A percentile compares a stretch with the other conserved stretches of the same genome.
phyloP scores from a whole-genome alignment of 2,797 vertebrate genomes.

The Pipistrellus nathusii region DNA sequence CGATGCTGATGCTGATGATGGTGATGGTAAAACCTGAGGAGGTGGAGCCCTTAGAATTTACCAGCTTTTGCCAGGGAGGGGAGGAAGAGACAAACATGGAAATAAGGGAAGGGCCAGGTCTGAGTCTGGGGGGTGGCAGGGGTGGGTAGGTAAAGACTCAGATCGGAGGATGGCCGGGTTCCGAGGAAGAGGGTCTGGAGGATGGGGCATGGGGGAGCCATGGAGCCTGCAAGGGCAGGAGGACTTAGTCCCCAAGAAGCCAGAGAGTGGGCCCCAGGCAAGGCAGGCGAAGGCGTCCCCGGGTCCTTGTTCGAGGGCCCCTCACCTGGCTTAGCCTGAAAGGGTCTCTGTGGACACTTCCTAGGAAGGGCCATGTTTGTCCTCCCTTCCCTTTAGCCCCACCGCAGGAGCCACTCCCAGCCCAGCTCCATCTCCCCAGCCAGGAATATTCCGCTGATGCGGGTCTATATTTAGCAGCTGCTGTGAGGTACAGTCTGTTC shows the following conservation, averaged over 20 bases:
- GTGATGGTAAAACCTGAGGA: not conserved
- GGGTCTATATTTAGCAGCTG: constrained; percentile 81
- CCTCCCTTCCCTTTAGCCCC: not conserved
- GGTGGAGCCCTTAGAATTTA: not conserved
- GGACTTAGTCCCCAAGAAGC: not conserved
- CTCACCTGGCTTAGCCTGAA: not conserved
- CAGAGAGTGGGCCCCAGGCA: too few species aligned
- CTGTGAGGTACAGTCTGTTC: constrained; percentile 83
- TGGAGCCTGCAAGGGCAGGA: not conserved
- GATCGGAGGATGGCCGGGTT: not conserved
- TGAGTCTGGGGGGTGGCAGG: not conserved
- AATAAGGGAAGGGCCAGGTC: not conserved
- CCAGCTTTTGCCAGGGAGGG: not conserved
- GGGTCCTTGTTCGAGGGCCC: not conserved
- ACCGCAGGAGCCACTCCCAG: constrained; percentile 48
- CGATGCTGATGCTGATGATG: too few species aligned
- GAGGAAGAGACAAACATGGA: not conserved
- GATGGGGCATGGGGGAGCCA: not conserved
- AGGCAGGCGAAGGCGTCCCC: not conserved
- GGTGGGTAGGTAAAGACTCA: not conserved
- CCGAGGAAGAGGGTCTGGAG: not conserved
- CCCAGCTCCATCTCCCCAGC: constrained; percentile 72
- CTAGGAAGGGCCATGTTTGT: not conserved
- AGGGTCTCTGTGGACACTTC: not conserved
- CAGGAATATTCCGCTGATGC: constrained; percentile 76